These are phyloP conservation scores for Phylloscopus trochiloides DNA, from an alignment of 2,113 vertebrate species.

Conservation along the genomic window DNA sequence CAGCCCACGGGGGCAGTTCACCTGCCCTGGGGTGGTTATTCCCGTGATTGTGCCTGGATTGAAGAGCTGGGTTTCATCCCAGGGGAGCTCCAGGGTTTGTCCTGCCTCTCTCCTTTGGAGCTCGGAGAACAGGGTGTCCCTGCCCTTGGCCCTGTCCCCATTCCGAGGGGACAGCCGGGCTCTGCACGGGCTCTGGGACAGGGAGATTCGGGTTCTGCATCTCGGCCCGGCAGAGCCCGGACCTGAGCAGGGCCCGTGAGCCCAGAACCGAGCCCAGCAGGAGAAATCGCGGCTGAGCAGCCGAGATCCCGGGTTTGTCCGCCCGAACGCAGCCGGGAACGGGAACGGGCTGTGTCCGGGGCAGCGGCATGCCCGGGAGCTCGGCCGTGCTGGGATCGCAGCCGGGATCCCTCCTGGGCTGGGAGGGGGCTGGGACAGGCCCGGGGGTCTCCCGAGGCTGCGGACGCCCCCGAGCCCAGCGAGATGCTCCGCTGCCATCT, in stretches of 20 bases:
- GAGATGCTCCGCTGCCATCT: conserved; percentile 63
- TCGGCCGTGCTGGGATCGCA: fast-evolving
- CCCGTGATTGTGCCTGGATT: fast-evolving
- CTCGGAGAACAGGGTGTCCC: fast-evolving
- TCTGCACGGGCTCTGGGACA: fast-evolving
- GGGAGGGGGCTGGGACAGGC: neutral
- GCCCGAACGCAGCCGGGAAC: neutral
- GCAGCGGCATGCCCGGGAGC: neutral
- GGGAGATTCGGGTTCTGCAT: neutral
- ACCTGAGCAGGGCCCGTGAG: neutral
- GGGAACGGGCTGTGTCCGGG: neutral
- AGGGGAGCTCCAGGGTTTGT: neutral
- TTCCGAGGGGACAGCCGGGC: neutral
- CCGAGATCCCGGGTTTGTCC: neutral
- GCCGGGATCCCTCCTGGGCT: neutral
- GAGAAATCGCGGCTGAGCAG: neutral
- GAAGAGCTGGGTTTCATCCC: neutral
- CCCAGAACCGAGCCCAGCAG: neutral
- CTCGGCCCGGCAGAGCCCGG: neutral
- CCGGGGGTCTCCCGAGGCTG: neutral
- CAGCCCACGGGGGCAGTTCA: fast-evolving
- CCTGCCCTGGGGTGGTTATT: neutral
- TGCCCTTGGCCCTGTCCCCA: fast-evolving
- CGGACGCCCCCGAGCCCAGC: neutral
- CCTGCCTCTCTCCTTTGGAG: neutral